Percentiles rank a stretch among this genome's conserved stretches.
phyloP scores from a whole-genome alignment of 2,113 vertebrate species.

The Callospermophilus lateralis region DNA sequence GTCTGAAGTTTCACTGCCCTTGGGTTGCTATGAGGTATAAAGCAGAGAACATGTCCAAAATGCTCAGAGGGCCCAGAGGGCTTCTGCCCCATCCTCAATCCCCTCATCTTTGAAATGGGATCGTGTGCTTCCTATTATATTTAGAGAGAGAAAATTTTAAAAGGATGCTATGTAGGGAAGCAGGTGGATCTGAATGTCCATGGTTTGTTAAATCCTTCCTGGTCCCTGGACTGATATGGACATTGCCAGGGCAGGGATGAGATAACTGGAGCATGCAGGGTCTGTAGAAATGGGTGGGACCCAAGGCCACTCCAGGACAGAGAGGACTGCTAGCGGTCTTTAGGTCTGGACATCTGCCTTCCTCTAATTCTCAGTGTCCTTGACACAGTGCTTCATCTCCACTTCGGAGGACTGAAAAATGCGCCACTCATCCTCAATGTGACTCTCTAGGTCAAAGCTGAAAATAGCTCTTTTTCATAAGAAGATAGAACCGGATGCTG shows the following conservation, averaged over 20 bases:
- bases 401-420: background rate
- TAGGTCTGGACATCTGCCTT: background rate
- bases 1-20: background rate
- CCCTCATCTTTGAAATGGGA: background rate
- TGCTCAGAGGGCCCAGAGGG: background rate
- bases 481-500: background rate
- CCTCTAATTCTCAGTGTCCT: background rate
- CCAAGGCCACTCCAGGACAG: background rate
- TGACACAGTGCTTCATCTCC: conserved; percentile 23
- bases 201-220: background rate
- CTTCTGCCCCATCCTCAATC: background rate
- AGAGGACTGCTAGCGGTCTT: background rate
- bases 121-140: background rate
- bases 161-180: background rate
- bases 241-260: background rate
- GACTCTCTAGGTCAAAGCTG: conserved; percentile 62
- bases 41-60: background rate
- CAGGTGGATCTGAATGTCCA: background rate
- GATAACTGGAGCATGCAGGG: background rate
- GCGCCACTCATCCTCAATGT: background rate
- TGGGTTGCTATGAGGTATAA: background rate
- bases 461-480: conserved; percentile 36
- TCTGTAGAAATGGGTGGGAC: background rate
- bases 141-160: background rate
- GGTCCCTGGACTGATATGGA: background rate